These are phyloP conservation scores for Hydrochoerus hydrochaeris DNA, from an alignment of 2,113 vertebrate species.

Conservation along the genomic window DNA sequence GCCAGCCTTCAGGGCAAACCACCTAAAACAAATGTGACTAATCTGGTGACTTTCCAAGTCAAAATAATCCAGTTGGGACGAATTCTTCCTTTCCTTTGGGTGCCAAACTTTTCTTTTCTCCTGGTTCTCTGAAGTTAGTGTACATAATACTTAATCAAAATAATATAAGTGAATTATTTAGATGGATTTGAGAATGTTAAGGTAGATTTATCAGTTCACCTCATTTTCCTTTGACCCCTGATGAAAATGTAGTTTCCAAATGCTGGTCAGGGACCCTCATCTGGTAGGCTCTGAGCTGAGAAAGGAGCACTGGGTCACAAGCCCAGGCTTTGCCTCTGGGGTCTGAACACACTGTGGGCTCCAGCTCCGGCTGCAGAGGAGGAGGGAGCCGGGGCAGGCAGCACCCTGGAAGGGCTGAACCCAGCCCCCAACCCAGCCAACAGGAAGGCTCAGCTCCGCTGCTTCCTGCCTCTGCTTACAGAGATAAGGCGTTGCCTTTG, in stretches of 20 bases:
- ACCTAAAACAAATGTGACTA: neutral
- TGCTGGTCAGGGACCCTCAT: neutral
- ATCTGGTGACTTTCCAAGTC: neutral
- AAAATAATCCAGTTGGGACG: neutral
- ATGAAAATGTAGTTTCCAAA: neutral
- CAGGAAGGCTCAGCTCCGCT: constrained; percentile 79
- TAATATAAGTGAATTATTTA: neutral
- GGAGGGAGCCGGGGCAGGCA: neutral
- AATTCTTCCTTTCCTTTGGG: neutral
- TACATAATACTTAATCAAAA: neutral
- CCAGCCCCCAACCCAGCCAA: neutral
- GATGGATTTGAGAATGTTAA: neutral
- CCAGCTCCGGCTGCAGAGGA: neutral
- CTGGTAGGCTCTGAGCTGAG: neutral
- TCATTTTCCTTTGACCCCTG: neutral
- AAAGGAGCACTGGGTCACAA: neutral
- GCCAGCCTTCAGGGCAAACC: neutral
- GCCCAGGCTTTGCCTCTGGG: neutral
- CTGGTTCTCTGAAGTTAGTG: neutral
- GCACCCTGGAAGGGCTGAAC: constrained; percentile 41
- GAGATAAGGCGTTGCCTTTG: constrained; percentile 81
- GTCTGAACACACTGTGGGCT: neutral
- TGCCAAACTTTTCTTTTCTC: neutral
- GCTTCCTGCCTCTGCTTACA: constrained; percentile 83
- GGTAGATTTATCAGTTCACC: neutral